A percentile compares a stretch with the other conserved stretches of the same genome.
Evolutionary conservation across 2,797 vertebrate genomes (phyloP).

Genomic region (Coregonus suidteri): DNA sequence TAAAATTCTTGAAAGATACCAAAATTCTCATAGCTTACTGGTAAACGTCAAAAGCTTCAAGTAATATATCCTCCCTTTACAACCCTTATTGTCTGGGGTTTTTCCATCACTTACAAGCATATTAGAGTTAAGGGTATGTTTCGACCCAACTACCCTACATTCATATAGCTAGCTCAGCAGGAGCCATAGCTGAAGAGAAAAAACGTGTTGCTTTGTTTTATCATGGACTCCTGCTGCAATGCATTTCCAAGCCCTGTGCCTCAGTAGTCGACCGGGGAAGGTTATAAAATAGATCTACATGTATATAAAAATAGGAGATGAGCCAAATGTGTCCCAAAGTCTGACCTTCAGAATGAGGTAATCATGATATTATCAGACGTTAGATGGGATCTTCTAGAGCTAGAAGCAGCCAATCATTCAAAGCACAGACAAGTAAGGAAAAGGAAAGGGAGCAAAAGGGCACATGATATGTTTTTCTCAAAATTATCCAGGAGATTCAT

Average conservation of each 20-base stretch:
- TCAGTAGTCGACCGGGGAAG: slow-evolving; percentile 16
- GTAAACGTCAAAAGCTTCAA: too few relatives aligned
- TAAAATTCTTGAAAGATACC: too few relatives aligned
- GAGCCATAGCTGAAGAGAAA: slow-evolving; percentile 18
- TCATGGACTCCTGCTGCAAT: slow-evolving; percentile 8
- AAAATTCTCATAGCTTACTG: too few relatives aligned
- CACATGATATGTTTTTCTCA: slow-evolving; percentile 56
- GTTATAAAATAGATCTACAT: slow-evolving; percentile 39
- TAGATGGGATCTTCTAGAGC: slow-evolving; percentile 51
- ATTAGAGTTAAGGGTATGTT: slow-evolving; percentile 11
- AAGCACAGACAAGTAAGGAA: slow-evolving; percentile 34
- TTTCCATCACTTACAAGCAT: background rate
- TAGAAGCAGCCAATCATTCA: slow-evolving; percentile 38
- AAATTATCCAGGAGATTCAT: slow-evolving; percentile 59
- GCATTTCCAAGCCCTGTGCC: slow-evolving; percentile 16
- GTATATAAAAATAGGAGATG: slow-evolving; percentile 47
- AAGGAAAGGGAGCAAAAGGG: slow-evolving; percentile 33
- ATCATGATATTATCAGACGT: slow-evolving; percentile 54
- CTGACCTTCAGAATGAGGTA: slow-evolving; percentile 61
- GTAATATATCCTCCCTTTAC: too few relatives aligned
- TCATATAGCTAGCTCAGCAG: slow-evolving; percentile 17
- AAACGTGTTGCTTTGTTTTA: background rate
- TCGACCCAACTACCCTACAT: slow-evolving; percentile 25
- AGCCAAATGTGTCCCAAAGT: slow-evolving; percentile 56
- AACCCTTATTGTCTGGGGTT: too few relatives aligned